A percentile compares a stretch with the other conserved stretches of the same genome.
Evolutionary conservation across 2,113 vertebrate species (phyloP).

Genomic region (Phalacrocorax pelagicus): DNA sequence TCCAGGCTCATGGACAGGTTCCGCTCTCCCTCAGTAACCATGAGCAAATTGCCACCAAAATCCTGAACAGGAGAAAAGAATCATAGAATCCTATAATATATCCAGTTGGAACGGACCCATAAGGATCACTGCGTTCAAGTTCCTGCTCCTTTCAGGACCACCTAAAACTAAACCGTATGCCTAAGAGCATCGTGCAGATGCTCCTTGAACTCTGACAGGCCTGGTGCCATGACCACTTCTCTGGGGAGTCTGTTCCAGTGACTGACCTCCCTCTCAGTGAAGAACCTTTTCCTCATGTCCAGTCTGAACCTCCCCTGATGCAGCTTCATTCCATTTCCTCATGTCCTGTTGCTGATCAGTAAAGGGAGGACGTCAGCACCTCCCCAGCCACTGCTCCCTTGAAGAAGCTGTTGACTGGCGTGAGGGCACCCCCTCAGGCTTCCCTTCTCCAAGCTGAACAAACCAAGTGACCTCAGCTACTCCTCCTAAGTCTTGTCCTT

Average conservation of each 20-base stretch:
- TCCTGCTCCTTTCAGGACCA: not conserved
- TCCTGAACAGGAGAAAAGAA: not conserved
- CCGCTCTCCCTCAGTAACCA: not conserved
- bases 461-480: too few species aligned
- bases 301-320: not conserved
- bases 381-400: too few species aligned
- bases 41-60: not conserved
- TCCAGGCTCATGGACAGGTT: not conserved
- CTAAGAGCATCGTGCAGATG: fast-evolving
- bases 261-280: not conserved
- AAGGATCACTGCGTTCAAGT: not conserved
- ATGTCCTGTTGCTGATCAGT: too few species aligned
- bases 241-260: not conserved
- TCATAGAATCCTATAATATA: not conserved
- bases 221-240: not conserved
- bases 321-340: not conserved
- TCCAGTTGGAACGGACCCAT: not conserved
- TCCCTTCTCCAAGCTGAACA: too few species aligned
- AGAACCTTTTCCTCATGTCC: not conserved
- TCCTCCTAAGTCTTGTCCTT: too few species aligned
- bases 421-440: too few species aligned
- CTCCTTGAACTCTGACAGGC: not conserved
- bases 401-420: too few species aligned
- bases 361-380: too few species aligned
- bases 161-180: not conserved